Evolutionary conservation across 2,113 vertebrate species (phyloP), one percentile per base, ranked within the genome.

Genomic region (Calonectris borealis): DNA sequence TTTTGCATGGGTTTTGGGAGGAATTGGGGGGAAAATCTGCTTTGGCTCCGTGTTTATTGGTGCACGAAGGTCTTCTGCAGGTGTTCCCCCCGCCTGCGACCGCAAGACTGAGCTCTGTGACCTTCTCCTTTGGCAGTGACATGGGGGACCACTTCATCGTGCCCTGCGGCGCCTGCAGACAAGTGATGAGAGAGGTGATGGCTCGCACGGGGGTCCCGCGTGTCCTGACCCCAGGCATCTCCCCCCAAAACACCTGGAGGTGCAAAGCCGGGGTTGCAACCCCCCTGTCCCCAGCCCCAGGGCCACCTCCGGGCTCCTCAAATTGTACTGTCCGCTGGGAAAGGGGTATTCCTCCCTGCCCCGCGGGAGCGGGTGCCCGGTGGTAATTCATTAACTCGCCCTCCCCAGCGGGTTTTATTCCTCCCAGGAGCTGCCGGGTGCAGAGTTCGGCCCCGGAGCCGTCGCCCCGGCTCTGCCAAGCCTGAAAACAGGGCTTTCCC

Each of bases 141-240:
- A 19, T 98, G 88, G 55, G 85, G 19, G 98, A 99, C 26, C 64
- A 98, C 7, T 99, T 99, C 94, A 99, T 99, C 91, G 89, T 96
- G 0, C 99, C 99, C 0, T 99, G 99, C 3, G 99, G 99, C 0
- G 99, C 98, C 93, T 99, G 99, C 97, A 97, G 99, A 79, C 99
- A 99, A 97, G 98, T 99, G 93, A 99, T 99, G 98, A 98, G 99
- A 98, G 99, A 99, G 99, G 99, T 99, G 97, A 98, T 3, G 3
- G 42, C 57, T 78, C 1, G 0, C 2, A 5, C 1, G 40, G 69
- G 73, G 7, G 7, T 16, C 40, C 44, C 0, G 0, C 2, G 2
- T 51, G n/a, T 34, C 42, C 62, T 25, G 9, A 60, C 15, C 38
- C 48, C 22, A 10, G 22, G 18, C 26, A 77, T 52, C 60, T 69